Conservation (phyloP, 2,888 invertebrate genomes). For the Elmis aenea region DNA sequence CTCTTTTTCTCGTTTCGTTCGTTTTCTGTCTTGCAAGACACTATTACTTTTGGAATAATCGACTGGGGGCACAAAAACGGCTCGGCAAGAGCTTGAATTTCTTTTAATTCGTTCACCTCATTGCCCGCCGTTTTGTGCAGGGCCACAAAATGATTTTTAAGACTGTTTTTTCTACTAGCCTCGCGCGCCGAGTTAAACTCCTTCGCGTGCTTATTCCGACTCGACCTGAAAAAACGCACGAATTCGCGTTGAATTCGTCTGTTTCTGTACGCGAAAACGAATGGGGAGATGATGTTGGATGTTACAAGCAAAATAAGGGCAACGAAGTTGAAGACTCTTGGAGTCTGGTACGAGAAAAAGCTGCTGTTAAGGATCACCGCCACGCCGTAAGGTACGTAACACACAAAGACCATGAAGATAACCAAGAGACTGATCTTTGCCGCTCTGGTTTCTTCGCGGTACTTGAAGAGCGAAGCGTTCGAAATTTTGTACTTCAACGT, state of each 20-base stretch:
- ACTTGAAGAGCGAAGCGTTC: conserved; percentile 77
- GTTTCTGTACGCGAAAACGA: conserved; percentile 73
- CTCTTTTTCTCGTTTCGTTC: conserved; percentile 37
- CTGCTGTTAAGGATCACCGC: conserved; percentile 38
- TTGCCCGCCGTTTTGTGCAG: neutral
- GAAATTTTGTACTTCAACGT: conserved; percentile 75
- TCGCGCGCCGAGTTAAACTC: no score
- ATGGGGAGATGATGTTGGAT: conserved; percentile 64
- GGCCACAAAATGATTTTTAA: no score
- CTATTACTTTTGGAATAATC: conserved; percentile 37
- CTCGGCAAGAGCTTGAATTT: conserved; percentile 11
- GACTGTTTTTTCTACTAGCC: no score
- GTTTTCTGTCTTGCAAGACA: conserved; percentile 34
- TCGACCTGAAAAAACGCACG: conserved; percentile 46
- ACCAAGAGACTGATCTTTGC: conserved; percentile 80
- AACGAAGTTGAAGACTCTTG: conserved; percentile 49
- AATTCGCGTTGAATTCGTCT: conserved; percentile 59
- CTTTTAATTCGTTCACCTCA: neutral
- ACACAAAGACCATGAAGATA: conserved; percentile 59
- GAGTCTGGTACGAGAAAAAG: conserved; percentile 33
- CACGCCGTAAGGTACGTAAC: conserved; percentile 49
- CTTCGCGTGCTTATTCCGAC: no score
- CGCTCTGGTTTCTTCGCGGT: conserved; percentile 83
- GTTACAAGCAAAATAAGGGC: conserved; percentile 56
- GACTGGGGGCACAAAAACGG: conserved; percentile 21